These are phyloP conservation scores for Brachionus manjavacas DNA, from an alignment of 1,140 invertebrate genomes.

Conservation along the genomic window DNA sequence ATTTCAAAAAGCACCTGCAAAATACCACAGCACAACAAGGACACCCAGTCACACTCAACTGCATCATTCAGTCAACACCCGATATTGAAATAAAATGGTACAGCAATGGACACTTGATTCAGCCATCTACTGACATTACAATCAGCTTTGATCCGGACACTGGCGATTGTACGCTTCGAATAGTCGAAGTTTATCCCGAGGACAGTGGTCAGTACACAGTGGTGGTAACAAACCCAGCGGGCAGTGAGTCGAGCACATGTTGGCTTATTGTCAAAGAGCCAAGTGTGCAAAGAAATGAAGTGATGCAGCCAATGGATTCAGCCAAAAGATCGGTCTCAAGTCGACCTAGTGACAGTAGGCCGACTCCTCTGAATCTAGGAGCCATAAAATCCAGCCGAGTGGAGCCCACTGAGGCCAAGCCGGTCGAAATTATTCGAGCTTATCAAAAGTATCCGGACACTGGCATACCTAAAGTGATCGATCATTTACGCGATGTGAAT, in stretches of 20 bases:
- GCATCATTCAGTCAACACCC: slow-evolving; percentile 6
- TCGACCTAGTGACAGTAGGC: background rate
- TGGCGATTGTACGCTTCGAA: background rate
- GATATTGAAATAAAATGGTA: slow-evolving; percentile 33
- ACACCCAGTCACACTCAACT: background rate
- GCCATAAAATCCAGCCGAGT: background rate
- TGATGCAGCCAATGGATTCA: background rate
- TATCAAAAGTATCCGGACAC: slow-evolving; percentile 30
- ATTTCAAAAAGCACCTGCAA: slow-evolving; percentile 9
- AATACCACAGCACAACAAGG: background rate
- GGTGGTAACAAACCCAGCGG: slow-evolving; percentile 16
- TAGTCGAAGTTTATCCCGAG: slow-evolving; percentile 19
- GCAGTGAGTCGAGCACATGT: background rate
- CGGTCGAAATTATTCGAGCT: slow-evolving; percentile 35
- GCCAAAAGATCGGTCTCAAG: background rate
- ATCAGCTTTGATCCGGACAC: slow-evolving; percentile 18
- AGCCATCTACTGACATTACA: slow-evolving; percentile 25
- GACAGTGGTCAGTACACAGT: slow-evolving; percentile 32
- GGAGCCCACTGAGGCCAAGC: background rate
- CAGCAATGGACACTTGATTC: slow-evolving; percentile 5
- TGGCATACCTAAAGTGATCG: background rate
- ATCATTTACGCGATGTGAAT: background rate
- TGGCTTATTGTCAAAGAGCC: slow-evolving; percentile 16
- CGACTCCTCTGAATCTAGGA: background rate
- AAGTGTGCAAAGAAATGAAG: slow-evolving; percentile 4